Conservation (phyloP, 2,888 invertebrate species). For the Nephrotoma flavescens region DNA sequence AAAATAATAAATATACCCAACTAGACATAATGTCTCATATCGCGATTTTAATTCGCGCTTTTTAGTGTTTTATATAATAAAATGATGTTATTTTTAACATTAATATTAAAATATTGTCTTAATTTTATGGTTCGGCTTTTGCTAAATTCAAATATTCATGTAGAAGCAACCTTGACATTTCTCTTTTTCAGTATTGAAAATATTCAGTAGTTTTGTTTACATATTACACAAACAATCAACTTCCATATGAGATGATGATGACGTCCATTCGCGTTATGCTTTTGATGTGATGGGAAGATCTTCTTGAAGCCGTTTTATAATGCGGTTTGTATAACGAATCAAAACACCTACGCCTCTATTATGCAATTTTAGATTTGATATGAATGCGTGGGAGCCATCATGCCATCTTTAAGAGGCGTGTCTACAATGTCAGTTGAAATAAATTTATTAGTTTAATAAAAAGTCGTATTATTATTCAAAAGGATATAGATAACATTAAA, state of each 20-base stretch:
- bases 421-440: neutral
- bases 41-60: neutral
- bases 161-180: neutral
- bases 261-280: neutral
- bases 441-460: neutral
- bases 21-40: neutral
- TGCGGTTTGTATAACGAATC: neutral
- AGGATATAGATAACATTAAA: neutral
- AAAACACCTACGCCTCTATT: neutral
- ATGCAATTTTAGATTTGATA: neutral
- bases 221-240: neutral
- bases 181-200: neutral
- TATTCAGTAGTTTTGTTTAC: neutral
- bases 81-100: neutral
- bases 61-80: neutral
- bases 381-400: neutral
- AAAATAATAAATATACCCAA: neutral
- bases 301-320: neutral
- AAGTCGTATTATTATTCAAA: neutral
- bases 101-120: neutral
- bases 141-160: neutral
- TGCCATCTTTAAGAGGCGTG: neutral
- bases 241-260: neutral
- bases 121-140: neutral
- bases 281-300: neutral